Conservation (phyloP, 2,113 vertebrate species). For the Sapajus apella region DNA sequence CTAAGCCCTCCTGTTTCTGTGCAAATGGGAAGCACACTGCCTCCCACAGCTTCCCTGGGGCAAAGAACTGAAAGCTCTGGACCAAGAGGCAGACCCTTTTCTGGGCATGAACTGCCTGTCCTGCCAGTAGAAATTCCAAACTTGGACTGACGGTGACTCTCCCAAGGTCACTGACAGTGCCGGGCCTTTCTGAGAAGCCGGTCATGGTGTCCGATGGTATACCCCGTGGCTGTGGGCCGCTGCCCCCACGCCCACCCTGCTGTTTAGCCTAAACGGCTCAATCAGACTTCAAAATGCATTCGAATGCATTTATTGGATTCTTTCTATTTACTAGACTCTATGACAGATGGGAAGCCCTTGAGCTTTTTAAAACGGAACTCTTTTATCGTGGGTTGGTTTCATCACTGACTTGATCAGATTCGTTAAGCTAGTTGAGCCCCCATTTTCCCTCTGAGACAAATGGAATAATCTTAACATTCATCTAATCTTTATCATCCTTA, state of each 20-base stretch:
- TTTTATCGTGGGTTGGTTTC: background rate
- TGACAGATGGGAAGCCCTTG: background rate
- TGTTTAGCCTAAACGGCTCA: background rate
- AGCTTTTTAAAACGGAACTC: background rate
- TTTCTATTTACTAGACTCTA: background rate
- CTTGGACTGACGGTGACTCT: too few relatives aligned
- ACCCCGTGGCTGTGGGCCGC: accelerated
- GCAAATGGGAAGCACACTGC: background rate
- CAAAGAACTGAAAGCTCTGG: background rate
- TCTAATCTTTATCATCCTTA: background rate
- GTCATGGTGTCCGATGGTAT: accelerated
- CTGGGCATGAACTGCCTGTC: background rate
- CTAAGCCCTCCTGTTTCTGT: background rate
- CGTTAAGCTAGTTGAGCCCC: background rate
- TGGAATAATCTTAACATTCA: background rate
- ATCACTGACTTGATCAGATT: background rate
- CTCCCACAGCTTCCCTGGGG: background rate
- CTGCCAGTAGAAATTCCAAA: background rate
- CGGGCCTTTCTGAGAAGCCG: background rate
- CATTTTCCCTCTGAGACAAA: background rate
- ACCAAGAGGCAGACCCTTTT: background rate
- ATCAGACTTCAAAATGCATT: background rate
- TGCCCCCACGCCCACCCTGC: accelerated
- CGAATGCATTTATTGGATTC: background rate
- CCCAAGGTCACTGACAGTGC: accelerated